Evolutionary conservation across 1,140 invertebrate species (phyloP), one percentile per base, ranked within the genome.

Genomic region (Drosophila malerkotliana): DNA sequence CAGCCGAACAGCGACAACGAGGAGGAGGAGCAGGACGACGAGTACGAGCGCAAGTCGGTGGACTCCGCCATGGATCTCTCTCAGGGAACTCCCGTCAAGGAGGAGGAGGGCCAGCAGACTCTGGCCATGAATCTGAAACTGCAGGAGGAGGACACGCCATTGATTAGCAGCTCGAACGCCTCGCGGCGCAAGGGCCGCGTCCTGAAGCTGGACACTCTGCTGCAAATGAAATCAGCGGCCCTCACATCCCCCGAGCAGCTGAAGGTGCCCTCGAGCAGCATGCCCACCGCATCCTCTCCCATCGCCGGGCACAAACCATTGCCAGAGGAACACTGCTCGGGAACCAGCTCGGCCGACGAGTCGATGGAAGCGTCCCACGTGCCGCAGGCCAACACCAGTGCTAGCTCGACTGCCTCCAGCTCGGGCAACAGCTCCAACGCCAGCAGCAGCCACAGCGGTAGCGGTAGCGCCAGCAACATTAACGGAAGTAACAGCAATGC

Each of bases 401-500:
- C 90, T 53, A 91, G 79, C 37, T 91, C 90, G 1, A 91, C 90
- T 2, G 85, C 90, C 18, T 90, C 85, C 61, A 90, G 85, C 34
- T 91, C 90, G 3, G 90, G 90, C 18, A 91, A 91, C 24, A 91
- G 89, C 54, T 91, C 90, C 21, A 91, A 91, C 64, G 95, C 93
- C 8, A 93, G 93, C 73, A 93, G 89, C 30, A 92, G 92, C 68
- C 90, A 68, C 21, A 92, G 91, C 56, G 3, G 56, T 32, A 37
- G 32, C 72, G 8, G 90, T 91, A 68, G 26, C 44, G 15, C 10
- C 18, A 32, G 14, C 52, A 32, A 14, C 57, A 12, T 14, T n/a
- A 67, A 66, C 14, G 26, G 89, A 26, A 92, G 57, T 32, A 37
- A 37, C 72, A 10, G 90, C 92, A 69, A 44, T 47, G 15, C 14